Evolutionary conservation across 2,113 vertebrate genomes (phyloP).

Genomic region (Dolichallabes microphthalmus): DNA sequence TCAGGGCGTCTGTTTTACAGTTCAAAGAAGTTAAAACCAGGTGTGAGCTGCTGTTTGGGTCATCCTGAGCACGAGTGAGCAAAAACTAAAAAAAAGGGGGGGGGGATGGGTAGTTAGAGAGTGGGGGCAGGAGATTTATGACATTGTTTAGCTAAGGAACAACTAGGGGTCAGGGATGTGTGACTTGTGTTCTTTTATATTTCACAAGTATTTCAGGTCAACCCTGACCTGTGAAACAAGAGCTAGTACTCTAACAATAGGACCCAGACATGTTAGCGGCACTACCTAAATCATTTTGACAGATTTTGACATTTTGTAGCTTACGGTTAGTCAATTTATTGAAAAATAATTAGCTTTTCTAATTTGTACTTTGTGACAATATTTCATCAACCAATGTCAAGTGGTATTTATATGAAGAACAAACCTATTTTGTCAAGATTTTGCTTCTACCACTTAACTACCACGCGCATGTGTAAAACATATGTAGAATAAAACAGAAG

Average conservation of each 20-base stretch:
- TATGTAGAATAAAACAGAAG: neutral
- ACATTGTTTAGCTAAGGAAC: slow-evolving; percentile 62
- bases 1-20: slow-evolving; percentile 61
- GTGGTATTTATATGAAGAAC: slow-evolving; percentile 9
- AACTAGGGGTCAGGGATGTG: slow-evolving; percentile 71
- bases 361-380: slow-evolving; percentile 9
- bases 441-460: slow-evolving; percentile 17
- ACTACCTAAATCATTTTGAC: slow-evolving; percentile 27
- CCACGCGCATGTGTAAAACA: neutral
- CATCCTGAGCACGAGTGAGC: slow-evolving; percentile 63
- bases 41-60: slow-evolving; percentile 77
- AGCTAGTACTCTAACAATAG: slow-evolving; percentile 56
- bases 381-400: neutral
- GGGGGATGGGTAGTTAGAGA: slow-evolving; percentile 50
- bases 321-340: neutral
- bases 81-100: neutral
- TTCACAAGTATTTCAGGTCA: slow-evolving; percentile 62
- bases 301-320: slow-evolving; percentile 8
- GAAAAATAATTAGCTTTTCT: neutral
- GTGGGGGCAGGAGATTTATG: slow-evolving; percentile 68
- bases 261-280: slow-evolving; percentile 27
- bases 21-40: slow-evolving; percentile 71
- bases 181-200: slow-evolving; percentile 68
- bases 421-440: neutral
- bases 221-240: slow-evolving; percentile 66